Evolutionary conservation across 2,113 vertebrate genomes (phyloP).

Genomic region (Mormyrus lacerda): DNA sequence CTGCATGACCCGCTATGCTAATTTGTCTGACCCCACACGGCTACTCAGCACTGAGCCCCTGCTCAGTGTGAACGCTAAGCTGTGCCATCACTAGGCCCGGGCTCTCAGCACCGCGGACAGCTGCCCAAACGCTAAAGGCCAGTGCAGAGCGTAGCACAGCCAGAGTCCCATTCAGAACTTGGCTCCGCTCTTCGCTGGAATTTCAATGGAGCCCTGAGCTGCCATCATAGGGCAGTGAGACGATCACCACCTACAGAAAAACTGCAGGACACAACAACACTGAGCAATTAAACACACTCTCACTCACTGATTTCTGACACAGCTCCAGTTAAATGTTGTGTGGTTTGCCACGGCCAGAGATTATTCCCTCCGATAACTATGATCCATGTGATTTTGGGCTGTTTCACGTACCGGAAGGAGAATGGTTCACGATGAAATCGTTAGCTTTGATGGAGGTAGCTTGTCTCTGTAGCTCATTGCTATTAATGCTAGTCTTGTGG

Average conservation of each 20-base stretch:
- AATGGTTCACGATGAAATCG: background rate
- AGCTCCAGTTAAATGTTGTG: slow-evolving; percentile 42
- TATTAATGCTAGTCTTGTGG: background rate
- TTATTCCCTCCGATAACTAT: background rate
- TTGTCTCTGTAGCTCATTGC: background rate
- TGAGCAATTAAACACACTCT: slow-evolving; percentile 50
- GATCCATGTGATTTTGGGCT: background rate
- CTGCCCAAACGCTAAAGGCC: slow-evolving; percentile 37
- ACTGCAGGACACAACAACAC: slow-evolving; percentile 31
- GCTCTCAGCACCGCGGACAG: slow-evolving; percentile 58
- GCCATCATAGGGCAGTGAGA: slow-evolving; percentile 32
- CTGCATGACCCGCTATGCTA: background rate
- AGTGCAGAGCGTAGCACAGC: background rate
- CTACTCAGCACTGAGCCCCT: background rate
- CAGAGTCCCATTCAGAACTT: slow-evolving; percentile 7
- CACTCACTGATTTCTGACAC: slow-evolving; percentile 47
- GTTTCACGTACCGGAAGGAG: background rate
- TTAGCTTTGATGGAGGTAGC: background rate
- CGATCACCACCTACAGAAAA: slow-evolving; percentile 30
- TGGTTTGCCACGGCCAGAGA: slow-evolving; percentile 22
- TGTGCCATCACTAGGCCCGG: background rate
- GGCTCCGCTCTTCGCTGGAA: slow-evolving; percentile 14
- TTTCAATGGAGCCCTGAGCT: slow-evolving; percentile 42
- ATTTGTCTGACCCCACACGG: background rate
- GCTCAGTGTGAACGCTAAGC: background rate